A percentile compares a stretch with the other conserved stretches of the same genome.
These are phyloP conservation scores for Aptenodytes patagonicus DNA, from an alignment of 2,113 vertebrate species.

Conservation along the genomic window DNA sequence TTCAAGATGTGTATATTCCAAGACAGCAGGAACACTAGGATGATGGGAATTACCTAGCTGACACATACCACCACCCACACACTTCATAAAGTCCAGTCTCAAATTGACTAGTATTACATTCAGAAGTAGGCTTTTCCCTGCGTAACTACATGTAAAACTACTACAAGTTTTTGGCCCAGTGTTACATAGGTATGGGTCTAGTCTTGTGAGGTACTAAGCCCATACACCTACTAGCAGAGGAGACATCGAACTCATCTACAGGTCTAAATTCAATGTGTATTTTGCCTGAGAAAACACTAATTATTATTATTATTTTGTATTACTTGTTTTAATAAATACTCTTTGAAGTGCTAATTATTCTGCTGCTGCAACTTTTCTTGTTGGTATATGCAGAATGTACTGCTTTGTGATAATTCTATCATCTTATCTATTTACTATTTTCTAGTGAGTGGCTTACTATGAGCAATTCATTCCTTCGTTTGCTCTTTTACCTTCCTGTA, in stretches of 20 bases:
- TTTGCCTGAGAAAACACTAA: not conserved
- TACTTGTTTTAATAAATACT: not conserved
- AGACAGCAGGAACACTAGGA: not conserved
- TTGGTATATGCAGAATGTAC: not conserved
- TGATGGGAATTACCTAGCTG: constrained; percentile 38
- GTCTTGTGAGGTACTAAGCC: not conserved
- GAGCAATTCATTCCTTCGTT: constrained; percentile 4
- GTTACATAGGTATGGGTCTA: not conserved
- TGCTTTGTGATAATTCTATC: not conserved
- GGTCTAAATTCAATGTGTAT: not conserved
- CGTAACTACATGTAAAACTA: not conserved
- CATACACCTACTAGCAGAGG: not conserved
- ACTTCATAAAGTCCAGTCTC: constrained; percentile 8
- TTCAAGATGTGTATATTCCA: constrained; percentile 17
- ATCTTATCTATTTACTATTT: constrained; percentile 22
- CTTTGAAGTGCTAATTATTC: constrained; percentile 20
- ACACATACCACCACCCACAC: not conserved
- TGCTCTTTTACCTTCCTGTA: constrained; percentile 31
- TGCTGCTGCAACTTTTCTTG: not conserved
- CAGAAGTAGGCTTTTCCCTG: not conserved
- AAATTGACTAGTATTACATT: not conserved
- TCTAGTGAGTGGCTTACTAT: not conserved
- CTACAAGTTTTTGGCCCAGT: not conserved
- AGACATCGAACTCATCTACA: not conserved
- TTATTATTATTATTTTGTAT: not conserved